Percentiles rank a stretch among this genome's conserved stretches.
Conservation (phyloP, 2,797 vertebrate genomes). For the Thaleichthys pacificus region DNA sequence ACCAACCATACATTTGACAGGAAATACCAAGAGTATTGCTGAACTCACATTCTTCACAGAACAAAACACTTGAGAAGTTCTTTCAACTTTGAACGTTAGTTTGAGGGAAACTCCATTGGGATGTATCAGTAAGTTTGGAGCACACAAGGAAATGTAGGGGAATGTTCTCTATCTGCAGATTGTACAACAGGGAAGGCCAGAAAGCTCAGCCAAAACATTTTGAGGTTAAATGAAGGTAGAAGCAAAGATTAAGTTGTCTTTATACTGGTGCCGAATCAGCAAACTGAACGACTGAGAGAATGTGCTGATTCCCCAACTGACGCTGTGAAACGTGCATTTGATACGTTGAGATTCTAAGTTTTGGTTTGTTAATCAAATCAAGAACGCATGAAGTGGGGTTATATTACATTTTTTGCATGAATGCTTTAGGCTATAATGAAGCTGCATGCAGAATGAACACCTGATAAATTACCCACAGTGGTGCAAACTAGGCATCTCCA, state of each 20-base stretch:
- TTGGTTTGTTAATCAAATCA: too few relatives aligned
- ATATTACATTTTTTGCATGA: background rate
- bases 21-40: too few relatives aligned
- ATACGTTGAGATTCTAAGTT: too few relatives aligned
- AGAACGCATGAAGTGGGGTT: background rate
- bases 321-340: too few relatives aligned
- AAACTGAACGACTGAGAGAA: constrained; percentile 14
- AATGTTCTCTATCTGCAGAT: constrained; percentile 9
- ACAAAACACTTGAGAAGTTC: background rate
- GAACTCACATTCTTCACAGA: too few relatives aligned
- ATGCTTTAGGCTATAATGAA: background rate
- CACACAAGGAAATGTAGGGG: constrained; percentile 22
- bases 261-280: background rate
- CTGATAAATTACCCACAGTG: background rate
- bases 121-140: constrained; percentile 1
- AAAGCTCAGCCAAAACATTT: too few relatives aligned
- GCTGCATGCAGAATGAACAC: background rate
- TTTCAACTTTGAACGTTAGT: background rate
- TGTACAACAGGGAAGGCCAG: constrained; percentile 14
- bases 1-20: too few relatives aligned
- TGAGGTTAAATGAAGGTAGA: constrained; percentile 21
- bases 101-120: constrained; percentile 7
- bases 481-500: background rate
- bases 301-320: background rate
- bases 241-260: constrained; percentile 23